These are phyloP conservation scores for Lagria hirta DNA, from an alignment of 2,888 invertebrate genomes.

Conservation along the genomic window DNA sequence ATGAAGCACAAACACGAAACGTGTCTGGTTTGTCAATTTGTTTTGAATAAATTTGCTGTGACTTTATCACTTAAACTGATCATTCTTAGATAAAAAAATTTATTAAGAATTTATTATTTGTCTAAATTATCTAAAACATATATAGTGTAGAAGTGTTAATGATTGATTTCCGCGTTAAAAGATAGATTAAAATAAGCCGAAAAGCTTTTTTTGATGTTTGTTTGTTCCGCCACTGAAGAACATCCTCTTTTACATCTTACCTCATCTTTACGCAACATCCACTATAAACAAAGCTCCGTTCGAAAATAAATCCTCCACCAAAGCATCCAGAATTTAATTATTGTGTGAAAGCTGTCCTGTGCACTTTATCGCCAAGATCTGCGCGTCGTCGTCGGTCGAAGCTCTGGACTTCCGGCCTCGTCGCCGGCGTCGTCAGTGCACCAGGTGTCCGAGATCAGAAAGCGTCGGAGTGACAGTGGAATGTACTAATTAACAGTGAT, in stretches of 20 bases:
- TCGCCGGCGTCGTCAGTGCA: conserved; percentile 17
- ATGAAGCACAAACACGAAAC: too few relatives aligned
- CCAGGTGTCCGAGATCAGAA: conserved; percentile 17
- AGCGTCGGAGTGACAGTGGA: conserved; percentile 24
- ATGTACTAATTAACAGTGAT: conserved; percentile 41
- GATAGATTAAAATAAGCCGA: too few relatives aligned
- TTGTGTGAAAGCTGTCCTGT: conserved; percentile 6
- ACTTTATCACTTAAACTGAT: too few relatives aligned
- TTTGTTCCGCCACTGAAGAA: too few relatives aligned
- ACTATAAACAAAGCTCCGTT: conserved; percentile 17
- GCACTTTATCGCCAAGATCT: conserved; percentile 12
- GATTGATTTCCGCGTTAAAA: too few relatives aligned
- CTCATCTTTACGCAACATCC: conserved; percentile 22
- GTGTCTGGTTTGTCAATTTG: too few relatives aligned
- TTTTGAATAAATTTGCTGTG: too few relatives aligned
- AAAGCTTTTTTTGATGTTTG: too few relatives aligned
- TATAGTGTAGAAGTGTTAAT: too few relatives aligned
- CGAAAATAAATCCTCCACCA: conserved; percentile 16
- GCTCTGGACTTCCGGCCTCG: conserved; percentile 19
- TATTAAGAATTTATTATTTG: too few relatives aligned
- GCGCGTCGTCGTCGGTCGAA: conserved; percentile 12
- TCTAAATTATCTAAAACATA: too few relatives aligned
- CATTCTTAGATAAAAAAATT: too few relatives aligned
- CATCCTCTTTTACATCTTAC: conserved; percentile 23
- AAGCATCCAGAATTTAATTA: conserved; percentile 18